Percentiles rank a stretch among this genome's conserved stretches.
These are phyloP conservation scores for Numida meleagris DNA, from an alignment of 2,113 vertebrate species.

Conservation along the genomic window DNA sequence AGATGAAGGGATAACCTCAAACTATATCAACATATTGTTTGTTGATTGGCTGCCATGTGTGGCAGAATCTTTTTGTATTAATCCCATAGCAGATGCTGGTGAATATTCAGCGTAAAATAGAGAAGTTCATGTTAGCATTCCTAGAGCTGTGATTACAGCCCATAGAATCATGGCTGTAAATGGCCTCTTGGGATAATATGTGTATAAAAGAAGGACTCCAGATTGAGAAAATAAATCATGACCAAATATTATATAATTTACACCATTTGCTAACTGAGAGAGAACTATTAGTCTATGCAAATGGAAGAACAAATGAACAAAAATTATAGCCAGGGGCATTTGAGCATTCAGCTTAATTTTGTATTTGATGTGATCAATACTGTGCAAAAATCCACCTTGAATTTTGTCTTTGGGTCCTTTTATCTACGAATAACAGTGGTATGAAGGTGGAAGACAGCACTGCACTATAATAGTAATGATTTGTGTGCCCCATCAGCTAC, in stretches of 20 bases:
- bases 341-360: not conserved
- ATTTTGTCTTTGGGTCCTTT: constrained; percentile 20
- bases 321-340: not conserved
- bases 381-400: not conserved
- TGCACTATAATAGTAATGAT: not conserved
- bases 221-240: constrained; percentile 65
- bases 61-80: constrained; percentile 66
- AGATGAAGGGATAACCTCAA: constrained; percentile 38
- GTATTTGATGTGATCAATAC: not conserved
- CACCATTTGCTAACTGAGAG: constrained; percentile 17
- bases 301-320: constrained; percentile 21
- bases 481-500: not conserved
- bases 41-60: constrained; percentile 70
- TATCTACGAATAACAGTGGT: not conserved
- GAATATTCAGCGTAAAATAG: constrained; percentile 73
- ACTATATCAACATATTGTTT: constrained; percentile 65
- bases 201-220: constrained; percentile 47
- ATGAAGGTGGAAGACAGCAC: not conserved
- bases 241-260: constrained; percentile 55
- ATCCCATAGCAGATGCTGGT: constrained; percentile 72
- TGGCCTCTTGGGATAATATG: constrained; percentile 54
- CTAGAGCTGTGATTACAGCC: constrained; percentile 51
- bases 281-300: constrained; percentile 43
- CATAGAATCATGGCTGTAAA: constrained; percentile 40
- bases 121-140: constrained; percentile 64